These are phyloP conservation scores for Drosophila subobscura DNA, from an alignment of 1,140 invertebrate species.

Conservation along the genomic window DNA sequence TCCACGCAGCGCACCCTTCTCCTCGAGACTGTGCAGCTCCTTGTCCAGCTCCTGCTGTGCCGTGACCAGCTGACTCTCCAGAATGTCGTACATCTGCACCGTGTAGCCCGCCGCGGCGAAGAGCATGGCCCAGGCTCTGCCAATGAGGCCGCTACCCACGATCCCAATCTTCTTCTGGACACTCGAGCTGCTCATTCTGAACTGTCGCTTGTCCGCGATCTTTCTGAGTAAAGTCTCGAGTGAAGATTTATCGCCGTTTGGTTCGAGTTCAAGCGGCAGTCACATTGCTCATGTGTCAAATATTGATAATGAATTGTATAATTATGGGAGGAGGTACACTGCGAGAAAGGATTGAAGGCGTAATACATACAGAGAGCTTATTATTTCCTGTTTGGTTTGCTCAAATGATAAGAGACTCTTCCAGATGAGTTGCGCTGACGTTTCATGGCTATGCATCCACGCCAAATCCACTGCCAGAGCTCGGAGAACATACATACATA, in stretches of 20 bases:
- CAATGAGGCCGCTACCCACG: slow-evolving; percentile 93
- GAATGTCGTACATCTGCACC: slow-evolving; percentile 93
- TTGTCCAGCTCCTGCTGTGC: slow-evolving; percentile 89
- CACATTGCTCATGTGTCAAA: slow-evolving; percentile 58
- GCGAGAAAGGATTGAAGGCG: background rate
- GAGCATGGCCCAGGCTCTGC: slow-evolving; percentile 97
- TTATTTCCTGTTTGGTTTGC: too few relatives aligned
- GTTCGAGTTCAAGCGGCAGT: slow-evolving; percentile 61
- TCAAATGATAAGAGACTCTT: too few relatives aligned
- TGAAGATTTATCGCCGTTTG: slow-evolving; percentile 61
- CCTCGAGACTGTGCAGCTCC: slow-evolving; percentile 90
- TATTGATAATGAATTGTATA: slow-evolving; percentile 65
- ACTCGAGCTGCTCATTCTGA: slow-evolving; percentile 47
- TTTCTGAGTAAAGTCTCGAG: background rate
- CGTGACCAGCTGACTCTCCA: slow-evolving; percentile 88
- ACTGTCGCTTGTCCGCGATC: slow-evolving; percentile 18
- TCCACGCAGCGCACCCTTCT: slow-evolving; percentile 89
- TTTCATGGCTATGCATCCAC: too few relatives aligned
- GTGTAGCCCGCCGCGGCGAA: slow-evolving; percentile 95
- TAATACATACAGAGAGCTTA: background rate
- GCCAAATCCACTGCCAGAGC: too few relatives aligned
- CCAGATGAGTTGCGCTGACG: too few relatives aligned
- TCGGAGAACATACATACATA: too few relatives aligned
- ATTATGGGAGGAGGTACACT: slow-evolving; percentile 16
- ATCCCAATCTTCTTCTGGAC: slow-evolving; percentile 89